These are phyloP conservation scores for Euglossa dilemma DNA, from an alignment of 1,140 invertebrate genomes.

Conservation along the genomic window DNA sequence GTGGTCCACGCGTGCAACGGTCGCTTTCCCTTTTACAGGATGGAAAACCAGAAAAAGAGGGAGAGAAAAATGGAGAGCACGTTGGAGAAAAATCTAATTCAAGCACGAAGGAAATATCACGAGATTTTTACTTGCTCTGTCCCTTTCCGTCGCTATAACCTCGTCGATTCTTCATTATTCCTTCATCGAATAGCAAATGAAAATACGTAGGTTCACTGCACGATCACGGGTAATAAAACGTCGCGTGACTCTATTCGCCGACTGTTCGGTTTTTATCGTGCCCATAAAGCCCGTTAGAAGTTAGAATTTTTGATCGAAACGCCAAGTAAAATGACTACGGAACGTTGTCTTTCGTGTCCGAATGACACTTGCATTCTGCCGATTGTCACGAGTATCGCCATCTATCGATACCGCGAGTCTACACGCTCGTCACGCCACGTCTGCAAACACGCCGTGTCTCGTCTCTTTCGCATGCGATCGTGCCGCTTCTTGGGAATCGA, in stretches of 20 bases:
- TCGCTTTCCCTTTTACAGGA: background rate
- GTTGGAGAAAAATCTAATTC: background rate
- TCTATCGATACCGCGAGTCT: slow-evolving; percentile 32
- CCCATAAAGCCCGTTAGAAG: slow-evolving; percentile 57
- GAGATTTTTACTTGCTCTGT: background rate
- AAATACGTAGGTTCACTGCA: slow-evolving; percentile 12
- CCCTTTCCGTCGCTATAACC: background rate
- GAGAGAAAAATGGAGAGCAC: background rate
- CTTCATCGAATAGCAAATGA: background rate
- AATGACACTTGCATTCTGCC: slow-evolving; percentile 49
- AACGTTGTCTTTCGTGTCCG: slow-evolving; percentile 31
- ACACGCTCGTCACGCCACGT: slow-evolving; percentile 54
- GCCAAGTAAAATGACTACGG: slow-evolving; percentile 37
- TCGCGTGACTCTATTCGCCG: slow-evolving; percentile 62
- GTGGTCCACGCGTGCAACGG: no score
- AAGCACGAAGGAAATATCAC: background rate
- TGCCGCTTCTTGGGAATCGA: slow-evolving; percentile 61
- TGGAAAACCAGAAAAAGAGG: background rate
- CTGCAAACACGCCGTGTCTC: background rate
- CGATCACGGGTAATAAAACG: slow-evolving; percentile 37
- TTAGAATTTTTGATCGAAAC: slow-evolving; percentile 62
- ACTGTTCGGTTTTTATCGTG: slow-evolving; percentile 59
- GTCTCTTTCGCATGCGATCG: slow-evolving; percentile 49
- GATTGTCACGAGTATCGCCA: slow-evolving; percentile 38
- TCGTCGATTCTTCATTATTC: background rate